Percentiles rank a stretch among this genome's conserved stretches.
phyloP scores from a whole-genome alignment of 2,888 invertebrate species.

The Fissipunctia ypsillon region DNA sequence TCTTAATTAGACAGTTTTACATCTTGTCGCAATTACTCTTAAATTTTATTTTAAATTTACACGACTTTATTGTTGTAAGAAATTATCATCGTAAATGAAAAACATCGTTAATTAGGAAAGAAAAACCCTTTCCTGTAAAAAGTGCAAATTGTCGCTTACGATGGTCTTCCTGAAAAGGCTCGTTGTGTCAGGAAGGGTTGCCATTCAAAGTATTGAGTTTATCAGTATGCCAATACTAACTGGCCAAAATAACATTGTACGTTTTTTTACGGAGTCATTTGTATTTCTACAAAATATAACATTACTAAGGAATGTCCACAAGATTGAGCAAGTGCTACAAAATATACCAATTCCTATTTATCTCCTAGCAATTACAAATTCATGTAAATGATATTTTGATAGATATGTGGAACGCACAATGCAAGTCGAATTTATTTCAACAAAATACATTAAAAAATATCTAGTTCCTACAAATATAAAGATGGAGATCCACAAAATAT shows the following conservation, averaged over 20 bases:
- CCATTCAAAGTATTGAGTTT: slow-evolving; percentile 34
- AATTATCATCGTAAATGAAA: too few relatives aligned
- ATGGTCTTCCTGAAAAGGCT: too few relatives aligned
- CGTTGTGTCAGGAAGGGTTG: neutral
- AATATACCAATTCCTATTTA: slow-evolving; percentile 61
- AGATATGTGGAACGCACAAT: slow-evolving; percentile 62
- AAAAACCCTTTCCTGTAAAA: too few relatives aligned
- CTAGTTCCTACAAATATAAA: slow-evolving; percentile 40
- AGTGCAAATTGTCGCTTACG: too few relatives aligned
- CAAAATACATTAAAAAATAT: slow-evolving; percentile 21
- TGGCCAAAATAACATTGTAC: slow-evolving; percentile 32
- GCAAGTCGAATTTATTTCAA: slow-evolving; percentile 46
- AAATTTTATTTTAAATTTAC: too few relatives aligned
- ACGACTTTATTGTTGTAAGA: too few relatives aligned
- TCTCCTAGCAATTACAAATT: slow-evolving; percentile 47
- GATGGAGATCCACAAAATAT: slow-evolving; percentile 35
- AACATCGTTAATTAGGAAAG: too few relatives aligned
- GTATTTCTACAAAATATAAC: slow-evolving; percentile 55
- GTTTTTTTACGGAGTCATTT: slow-evolving; percentile 45
- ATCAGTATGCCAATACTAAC: slow-evolving; percentile 25
- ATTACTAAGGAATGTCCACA: slow-evolving; percentile 77
- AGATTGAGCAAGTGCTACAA: slow-evolving; percentile 80
- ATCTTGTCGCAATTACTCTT: too few relatives aligned
- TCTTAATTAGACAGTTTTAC: too few relatives aligned
- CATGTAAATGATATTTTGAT: slow-evolving; percentile 59